phyloP scores from a whole-genome alignment of 2,888 invertebrate genomes.

The Drosophila lutescens region DNA sequence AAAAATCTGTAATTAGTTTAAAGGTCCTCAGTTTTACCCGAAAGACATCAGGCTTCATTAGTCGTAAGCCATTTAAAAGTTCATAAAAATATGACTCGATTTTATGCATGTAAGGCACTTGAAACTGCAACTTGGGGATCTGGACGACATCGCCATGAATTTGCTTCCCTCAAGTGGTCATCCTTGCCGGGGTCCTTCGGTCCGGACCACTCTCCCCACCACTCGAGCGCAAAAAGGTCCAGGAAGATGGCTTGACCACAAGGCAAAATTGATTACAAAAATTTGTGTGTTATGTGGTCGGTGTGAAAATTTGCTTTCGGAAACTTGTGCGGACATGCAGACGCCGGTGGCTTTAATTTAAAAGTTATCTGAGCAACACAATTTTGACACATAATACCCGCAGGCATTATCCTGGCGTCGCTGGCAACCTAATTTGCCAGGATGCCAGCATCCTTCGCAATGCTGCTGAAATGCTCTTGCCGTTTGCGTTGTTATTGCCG shows the following conservation, averaged over 20 bases:
- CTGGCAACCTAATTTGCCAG: slow-evolving; percentile 70
- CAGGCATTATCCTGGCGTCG: slow-evolving; percentile 51
- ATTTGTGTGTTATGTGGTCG: slow-evolving; percentile 53
- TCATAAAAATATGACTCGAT: slow-evolving; percentile 11
- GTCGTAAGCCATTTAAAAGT: slow-evolving; percentile 8
- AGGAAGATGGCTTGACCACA: slow-evolving; percentile 59
- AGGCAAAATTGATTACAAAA: slow-evolving; percentile 77
- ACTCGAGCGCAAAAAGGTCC: not conserved
- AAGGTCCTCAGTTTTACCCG: not conserved
- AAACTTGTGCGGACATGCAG: slow-evolving; percentile 52
- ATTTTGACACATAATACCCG: slow-evolving; percentile 70
- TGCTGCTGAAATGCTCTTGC: slow-evolving; percentile 63
- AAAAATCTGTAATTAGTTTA: no score
- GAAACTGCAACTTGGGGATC: slow-evolving; percentile 40
- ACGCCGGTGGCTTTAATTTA: slow-evolving; percentile 70
- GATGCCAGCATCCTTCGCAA: slow-evolving; percentile 45
- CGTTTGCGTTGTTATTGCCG: slow-evolving; percentile 65
- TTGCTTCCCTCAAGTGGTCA: slow-evolving; percentile 42
- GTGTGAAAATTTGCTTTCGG: slow-evolving; percentile 46
- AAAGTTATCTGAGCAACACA: slow-evolving; percentile 77
- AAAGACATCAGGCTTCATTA: not conserved
- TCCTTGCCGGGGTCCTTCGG: not conserved
- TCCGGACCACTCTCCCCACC: not conserved
- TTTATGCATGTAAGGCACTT: slow-evolving; percentile 38
- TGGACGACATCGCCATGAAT: slow-evolving; percentile 49